Conservation (phyloP, 2,113 vertebrate genomes). For the Chloropsis cyanopogon region DNA sequence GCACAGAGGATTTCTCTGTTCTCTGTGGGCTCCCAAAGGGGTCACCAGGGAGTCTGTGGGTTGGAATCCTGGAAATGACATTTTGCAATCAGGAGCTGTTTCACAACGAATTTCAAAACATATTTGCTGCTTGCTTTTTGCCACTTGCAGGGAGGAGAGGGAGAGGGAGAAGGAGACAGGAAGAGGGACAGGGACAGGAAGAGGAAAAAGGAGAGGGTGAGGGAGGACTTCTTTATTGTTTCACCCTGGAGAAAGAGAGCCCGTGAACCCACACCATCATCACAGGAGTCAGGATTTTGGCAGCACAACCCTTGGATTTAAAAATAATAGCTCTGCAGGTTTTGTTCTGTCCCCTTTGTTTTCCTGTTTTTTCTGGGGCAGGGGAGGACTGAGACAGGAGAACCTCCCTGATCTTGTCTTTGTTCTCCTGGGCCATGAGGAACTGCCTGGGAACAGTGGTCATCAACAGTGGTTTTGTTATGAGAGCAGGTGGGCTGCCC, state of each 20-base stretch:
- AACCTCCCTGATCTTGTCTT: neutral
- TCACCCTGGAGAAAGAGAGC: accelerated
- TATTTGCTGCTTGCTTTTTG: neutral
- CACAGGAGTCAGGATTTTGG: neutral
- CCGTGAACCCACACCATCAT: accelerated
- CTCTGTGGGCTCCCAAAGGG: too few relatives aligned
- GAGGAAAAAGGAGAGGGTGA: too few relatives aligned
- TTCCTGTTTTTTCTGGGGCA: neutral
- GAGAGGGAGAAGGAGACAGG: neutral
- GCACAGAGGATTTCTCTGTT: neutral
- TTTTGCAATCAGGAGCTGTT: neutral
- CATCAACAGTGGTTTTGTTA: neutral
- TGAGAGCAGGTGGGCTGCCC: neutral
- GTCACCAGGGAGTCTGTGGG: neutral
- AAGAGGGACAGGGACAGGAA: too few relatives aligned
- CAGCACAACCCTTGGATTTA: accelerated
- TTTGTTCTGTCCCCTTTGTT: neutral
- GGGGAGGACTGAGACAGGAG: neutral
- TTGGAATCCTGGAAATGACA: neutral
- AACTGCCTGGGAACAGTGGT: neutral
- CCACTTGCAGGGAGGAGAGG: neutral
- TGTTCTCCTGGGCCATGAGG: neutral
- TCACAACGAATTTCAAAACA: neutral
- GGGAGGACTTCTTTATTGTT: neutral
- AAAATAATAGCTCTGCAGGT: neutral